Conservation (phyloP, 2,797 vertebrate genomes). For the Pipistrellus pipistrellus region DNA sequence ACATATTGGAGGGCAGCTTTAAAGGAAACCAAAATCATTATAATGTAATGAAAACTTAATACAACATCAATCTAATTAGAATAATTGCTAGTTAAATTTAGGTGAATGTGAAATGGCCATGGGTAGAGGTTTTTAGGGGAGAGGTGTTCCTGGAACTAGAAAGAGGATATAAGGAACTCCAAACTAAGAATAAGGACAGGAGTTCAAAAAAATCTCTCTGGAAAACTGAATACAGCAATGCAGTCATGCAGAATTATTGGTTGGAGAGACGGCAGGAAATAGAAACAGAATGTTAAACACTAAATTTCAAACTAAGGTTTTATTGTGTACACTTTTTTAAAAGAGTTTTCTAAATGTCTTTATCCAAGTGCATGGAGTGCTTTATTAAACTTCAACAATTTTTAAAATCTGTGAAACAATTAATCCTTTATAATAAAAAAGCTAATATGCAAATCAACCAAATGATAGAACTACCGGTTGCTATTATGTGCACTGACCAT, state of each 20-base stretch:
- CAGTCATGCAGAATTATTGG: neutral
- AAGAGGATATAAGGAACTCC: neutral
- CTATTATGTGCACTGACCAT: too few relatives aligned
- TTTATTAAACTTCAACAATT: constrained; percentile 45
- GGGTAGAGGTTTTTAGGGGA: neutral
- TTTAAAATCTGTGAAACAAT: constrained; percentile 7
- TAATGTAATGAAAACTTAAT: neutral
- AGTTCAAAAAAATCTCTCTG: neutral
- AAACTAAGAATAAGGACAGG: neutral
- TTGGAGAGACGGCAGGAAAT: neutral
- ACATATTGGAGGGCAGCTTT: neutral
- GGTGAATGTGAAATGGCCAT: neutral
- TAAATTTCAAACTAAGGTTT: constrained; percentile 29
- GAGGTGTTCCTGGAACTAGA: neutral
- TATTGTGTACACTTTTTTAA: neutral
- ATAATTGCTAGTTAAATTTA: neutral
- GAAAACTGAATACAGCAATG: neutral
- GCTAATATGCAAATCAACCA: too few relatives aligned
- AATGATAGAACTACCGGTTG: too few relatives aligned
- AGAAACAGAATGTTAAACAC: neutral
- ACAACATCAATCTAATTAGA: neutral
- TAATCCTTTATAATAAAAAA: neutral
- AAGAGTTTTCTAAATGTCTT: constrained; percentile 31
- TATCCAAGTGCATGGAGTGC: neutral
- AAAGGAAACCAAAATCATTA: neutral